Evolutionary conservation across 1,140 invertebrate species (phyloP).

Genomic region (Akabosia matsudoensis): DNA sequence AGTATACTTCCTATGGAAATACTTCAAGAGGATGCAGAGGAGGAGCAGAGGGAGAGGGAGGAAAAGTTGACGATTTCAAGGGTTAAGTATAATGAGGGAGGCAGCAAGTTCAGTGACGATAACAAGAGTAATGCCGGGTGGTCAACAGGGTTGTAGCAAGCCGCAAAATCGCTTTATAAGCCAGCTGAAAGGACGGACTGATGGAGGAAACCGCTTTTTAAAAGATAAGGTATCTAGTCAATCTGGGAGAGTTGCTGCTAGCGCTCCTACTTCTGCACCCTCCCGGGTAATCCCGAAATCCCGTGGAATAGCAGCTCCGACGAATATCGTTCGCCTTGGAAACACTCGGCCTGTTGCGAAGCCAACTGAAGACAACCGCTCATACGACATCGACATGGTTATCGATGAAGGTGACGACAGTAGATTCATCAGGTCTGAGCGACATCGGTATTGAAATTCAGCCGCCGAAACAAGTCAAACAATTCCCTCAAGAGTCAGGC

Average conservation of each 20-base stretch:
- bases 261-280: too few species aligned
- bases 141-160: background rate
- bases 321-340: too few species aligned
- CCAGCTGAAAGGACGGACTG: background rate
- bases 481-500: background rate
- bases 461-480: background rate
- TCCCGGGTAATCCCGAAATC: too few species aligned
- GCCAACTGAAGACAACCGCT: background rate
- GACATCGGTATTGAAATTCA: constrained; percentile 1
- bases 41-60: background rate
- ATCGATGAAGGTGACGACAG: background rate
- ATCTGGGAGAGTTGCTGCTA: too few species aligned
- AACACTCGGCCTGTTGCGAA: too few species aligned
- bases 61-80: background rate
- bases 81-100: background rate
- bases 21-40: background rate
- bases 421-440: background rate
- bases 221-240: background rate
- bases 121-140: background rate
- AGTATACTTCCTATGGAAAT: background rate
- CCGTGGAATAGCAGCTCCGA: too few species aligned
- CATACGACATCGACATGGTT: constrained; percentile 1
- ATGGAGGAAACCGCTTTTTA: background rate
- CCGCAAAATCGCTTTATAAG: background rate
- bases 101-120: background rate